phyloP scores from a whole-genome alignment of 2,888 invertebrate genomes.

The Athalia rosae region DNA sequence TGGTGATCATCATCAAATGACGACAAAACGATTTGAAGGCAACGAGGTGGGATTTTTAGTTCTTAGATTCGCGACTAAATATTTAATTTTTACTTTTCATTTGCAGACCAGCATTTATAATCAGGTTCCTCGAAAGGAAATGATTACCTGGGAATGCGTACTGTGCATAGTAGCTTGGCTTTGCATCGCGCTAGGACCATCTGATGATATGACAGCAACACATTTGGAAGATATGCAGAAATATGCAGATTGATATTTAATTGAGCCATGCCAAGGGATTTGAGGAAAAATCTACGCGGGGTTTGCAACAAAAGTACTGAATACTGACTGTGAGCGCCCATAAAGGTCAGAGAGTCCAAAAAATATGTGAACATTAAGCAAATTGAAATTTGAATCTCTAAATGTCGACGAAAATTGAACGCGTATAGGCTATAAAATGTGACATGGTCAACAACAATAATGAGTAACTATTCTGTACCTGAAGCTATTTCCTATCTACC shows the following conservation, averaged over 20 bases:
- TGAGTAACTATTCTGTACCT: no score
- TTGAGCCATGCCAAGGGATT: no score
- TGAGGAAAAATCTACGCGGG: no score
- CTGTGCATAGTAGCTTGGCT: slow-evolving; percentile 67
- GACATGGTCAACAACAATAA: no score
- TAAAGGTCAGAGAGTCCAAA: no score
- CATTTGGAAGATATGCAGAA: slow-evolving; percentile 65
- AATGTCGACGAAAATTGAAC: no score
- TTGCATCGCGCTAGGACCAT: slow-evolving; percentile 64
- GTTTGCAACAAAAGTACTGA: background rate
- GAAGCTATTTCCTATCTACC: no score
- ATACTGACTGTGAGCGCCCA: no score
- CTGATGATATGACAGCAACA: slow-evolving; percentile 62
- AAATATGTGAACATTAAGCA: no score
- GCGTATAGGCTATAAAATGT: no score
- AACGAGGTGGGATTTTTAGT: background rate
- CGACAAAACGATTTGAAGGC: slow-evolving; percentile 26
- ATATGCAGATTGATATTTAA: slow-evolving; percentile 52
- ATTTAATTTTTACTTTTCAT: slow-evolving; percentile 26
- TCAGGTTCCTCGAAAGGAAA: slow-evolving; percentile 62
- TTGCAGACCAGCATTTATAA: slow-evolving; percentile 54
- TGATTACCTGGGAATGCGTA: slow-evolving; percentile 65
- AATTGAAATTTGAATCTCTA: no score
- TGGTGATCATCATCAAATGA: slow-evolving; percentile 61
- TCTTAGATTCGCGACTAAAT: no score